Conservation (phyloP, 2,888 invertebrate genomes). For the Baccha elongata region DNA sequence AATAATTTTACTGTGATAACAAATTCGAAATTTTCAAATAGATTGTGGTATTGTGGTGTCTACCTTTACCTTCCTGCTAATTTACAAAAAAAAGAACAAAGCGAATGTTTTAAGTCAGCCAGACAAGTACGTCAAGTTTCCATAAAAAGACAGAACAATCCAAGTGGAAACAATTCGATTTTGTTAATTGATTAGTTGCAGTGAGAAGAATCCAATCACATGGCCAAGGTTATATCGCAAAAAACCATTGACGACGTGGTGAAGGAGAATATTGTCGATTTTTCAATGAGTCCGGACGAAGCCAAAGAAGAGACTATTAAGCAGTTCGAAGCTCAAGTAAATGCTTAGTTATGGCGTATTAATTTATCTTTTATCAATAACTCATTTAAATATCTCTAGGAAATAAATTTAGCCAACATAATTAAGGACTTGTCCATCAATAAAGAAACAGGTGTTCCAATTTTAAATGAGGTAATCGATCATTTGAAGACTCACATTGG, state of each 20-base stretch:
- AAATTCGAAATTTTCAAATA: too few relatives aligned
- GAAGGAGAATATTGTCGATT: slow-evolving; percentile 92
- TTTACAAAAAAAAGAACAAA: background rate
- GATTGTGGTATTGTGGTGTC: too few relatives aligned
- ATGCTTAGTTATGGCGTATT: slow-evolving; percentile 19
- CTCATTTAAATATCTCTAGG: slow-evolving; percentile 83
- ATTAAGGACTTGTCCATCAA: slow-evolving; percentile 87
- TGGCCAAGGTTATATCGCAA: slow-evolving; percentile 82
- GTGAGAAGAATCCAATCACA: slow-evolving; percentile 54
- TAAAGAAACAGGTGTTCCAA: slow-evolving; percentile 83
- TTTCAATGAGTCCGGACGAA: slow-evolving; percentile 90
- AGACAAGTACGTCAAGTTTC: slow-evolving; percentile 57
- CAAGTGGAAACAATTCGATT: slow-evolving; percentile 39
- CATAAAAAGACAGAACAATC: slow-evolving; percentile 49
- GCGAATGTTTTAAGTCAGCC: too few relatives aligned
- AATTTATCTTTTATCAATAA: background rate
- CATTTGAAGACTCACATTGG: slow-evolving; percentile 83
- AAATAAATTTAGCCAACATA: slow-evolving; percentile 91
- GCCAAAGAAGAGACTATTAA: slow-evolving; percentile 92
- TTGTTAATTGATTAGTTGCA: slow-evolving; percentile 17
- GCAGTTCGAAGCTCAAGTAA: slow-evolving; percentile 92
- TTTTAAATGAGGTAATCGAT: slow-evolving; percentile 83
- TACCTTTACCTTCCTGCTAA: background rate
- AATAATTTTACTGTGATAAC: too few relatives aligned
- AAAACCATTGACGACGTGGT: slow-evolving; percentile 94